Conservation (phyloP, 2,797 vertebrate species). For the Tamandua tetradactyla region DNA sequence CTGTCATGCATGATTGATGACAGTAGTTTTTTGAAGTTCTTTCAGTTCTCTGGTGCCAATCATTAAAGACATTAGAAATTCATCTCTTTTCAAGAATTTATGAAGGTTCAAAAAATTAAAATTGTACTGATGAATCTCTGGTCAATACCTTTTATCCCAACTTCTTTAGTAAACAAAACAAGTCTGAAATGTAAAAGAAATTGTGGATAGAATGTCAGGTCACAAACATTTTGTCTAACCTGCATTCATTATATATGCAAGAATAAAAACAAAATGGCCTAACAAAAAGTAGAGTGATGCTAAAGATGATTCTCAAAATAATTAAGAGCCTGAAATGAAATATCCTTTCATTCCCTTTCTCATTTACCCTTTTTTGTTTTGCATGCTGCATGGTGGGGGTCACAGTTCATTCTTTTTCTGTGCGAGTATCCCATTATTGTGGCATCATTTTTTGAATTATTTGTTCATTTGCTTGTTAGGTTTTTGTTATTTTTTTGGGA, state of each 20-base stretch:
- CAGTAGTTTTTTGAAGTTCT: constrained; percentile 78
- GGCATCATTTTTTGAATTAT: no score
- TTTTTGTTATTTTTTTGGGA: no score
- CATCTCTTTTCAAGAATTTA: constrained; percentile 67
- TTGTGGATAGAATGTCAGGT: not conserved
- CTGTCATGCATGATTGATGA: constrained; percentile 82
- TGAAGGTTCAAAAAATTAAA: constrained; percentile 74
- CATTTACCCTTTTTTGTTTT: constrained; percentile 2
- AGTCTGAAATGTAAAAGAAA: constrained; percentile 70
- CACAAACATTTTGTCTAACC: not conserved
- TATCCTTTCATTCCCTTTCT: not conserved
- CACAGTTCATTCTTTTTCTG: no score
- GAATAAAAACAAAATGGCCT: not conserved
- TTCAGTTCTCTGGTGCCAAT: constrained; percentile 66
- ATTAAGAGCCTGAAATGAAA: not conserved
- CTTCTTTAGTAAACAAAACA: constrained; percentile 70
- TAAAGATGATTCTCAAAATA: not conserved
- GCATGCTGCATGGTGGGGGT: no score
- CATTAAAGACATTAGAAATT: constrained; percentile 72
- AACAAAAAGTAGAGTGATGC: not conserved
- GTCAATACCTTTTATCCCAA: constrained; percentile 67
- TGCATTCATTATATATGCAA: not conserved
- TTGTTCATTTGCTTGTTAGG: no score
- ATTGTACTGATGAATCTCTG: constrained; percentile 66
- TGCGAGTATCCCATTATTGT: no score